These are phyloP conservation scores for Heliconius nattereri DNA, from an alignment of 1,140 invertebrate genomes.

Conservation along the genomic window DNA sequence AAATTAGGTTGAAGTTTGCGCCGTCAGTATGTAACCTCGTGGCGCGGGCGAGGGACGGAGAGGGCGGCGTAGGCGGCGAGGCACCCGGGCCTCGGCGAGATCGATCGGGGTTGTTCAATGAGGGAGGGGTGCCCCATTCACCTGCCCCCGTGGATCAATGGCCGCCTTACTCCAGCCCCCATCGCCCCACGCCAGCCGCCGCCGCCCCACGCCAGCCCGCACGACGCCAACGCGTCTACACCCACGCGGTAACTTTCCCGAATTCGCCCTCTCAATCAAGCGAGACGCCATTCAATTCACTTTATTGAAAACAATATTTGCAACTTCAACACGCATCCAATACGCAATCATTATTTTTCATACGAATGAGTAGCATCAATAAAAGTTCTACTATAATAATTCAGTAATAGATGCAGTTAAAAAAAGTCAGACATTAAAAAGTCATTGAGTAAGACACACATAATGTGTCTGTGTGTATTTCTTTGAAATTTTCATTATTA, in stretches of 20 bases:
- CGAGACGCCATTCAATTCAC: conserved; percentile 60
- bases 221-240: conserved; percentile 63
- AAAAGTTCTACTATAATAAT: not conserved
- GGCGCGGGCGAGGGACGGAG: not conserved
- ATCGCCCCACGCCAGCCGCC: conserved; percentile 36
- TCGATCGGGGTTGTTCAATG: conserved; percentile 64
- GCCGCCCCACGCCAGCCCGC: conserved; percentile 38
- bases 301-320: conserved; percentile 65
- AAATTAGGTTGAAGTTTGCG: conserved; percentile 6
- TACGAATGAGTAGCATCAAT: not conserved
- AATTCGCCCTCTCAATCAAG: conserved; percentile 60
- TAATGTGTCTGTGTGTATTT: not conserved
- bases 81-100: conserved; percentile 33
- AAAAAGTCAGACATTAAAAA: no score
- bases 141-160: conserved; percentile 75
- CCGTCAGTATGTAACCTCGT: conserved; percentile 12
- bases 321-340: conserved; percentile 42
- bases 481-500: no score
- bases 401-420: not conserved
- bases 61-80: not conserved
- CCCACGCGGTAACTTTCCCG: conserved; percentile 69
- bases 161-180: conserved; percentile 60
- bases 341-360: not conserved
- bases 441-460: not conserved
- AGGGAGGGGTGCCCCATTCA: conserved; percentile 69